phyloP scores from a whole-genome alignment of 1,140 invertebrate species.

The Gonatopus flavifemur region DNA sequence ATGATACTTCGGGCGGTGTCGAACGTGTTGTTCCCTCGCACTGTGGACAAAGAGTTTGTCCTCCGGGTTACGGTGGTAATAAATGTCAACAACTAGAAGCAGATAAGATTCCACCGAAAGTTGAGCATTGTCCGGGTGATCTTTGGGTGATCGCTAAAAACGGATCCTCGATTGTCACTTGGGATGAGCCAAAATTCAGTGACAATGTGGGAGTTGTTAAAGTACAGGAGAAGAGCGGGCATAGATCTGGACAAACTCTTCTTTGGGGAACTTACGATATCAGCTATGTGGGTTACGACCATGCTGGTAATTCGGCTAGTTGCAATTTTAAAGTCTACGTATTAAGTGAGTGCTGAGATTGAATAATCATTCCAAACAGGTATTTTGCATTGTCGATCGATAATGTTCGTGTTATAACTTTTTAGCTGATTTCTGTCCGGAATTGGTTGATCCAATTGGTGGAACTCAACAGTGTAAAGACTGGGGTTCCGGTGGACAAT shows the following conservation, averaged over 20 bases:
- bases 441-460: slow-evolving; percentile 82
- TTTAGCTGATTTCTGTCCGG: slow-evolving; percentile 87
- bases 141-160: slow-evolving; percentile 92
- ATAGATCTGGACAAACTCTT: slow-evolving; percentile 87
- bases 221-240: slow-evolving; percentile 83
- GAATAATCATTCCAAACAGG: slow-evolving; percentile 6
- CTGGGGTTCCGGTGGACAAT: slow-evolving; percentile 95
- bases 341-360: slow-evolving; percentile 68
- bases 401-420: slow-evolving; percentile 15
- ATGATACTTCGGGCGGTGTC: slow-evolving; percentile 84
- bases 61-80: slow-evolving; percentile 78
- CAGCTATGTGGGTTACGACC: slow-evolving; percentile 91
- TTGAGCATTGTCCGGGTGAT: slow-evolving; percentile 89
- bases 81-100: slow-evolving; percentile 83
- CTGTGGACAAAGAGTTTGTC: slow-evolving; percentile 85
- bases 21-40: slow-evolving; percentile 88
- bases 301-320: slow-evolving; percentile 84
- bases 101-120: slow-evolving; percentile 81
- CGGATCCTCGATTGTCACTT: slow-evolving; percentile 87
- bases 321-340: slow-evolving; percentile 95
- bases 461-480: slow-evolving; percentile 89
- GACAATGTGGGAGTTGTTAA: slow-evolving; percentile 82
- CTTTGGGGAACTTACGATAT: slow-evolving; percentile 92
- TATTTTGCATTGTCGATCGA: slow-evolving; percentile 1
- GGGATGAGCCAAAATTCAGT: slow-evolving; percentile 90